These are phyloP conservation scores for Frankliniella fusca DNA, from an alignment of 2,888 invertebrate species.

Conservation along the genomic window DNA sequence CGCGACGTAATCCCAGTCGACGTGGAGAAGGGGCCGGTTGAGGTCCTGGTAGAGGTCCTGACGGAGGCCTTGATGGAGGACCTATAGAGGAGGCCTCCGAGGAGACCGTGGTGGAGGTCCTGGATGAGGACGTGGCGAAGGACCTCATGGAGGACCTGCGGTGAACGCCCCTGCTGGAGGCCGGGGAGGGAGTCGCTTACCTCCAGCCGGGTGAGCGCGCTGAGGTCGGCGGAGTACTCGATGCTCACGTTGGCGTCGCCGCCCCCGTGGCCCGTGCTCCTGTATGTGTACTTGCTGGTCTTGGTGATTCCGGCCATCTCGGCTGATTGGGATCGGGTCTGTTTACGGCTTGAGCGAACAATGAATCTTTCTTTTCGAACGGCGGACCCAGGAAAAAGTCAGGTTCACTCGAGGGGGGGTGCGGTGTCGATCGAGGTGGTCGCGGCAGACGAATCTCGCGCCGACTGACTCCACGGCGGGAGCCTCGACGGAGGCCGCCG, in stretches of 20 bases:
- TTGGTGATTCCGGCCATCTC: slow-evolving; percentile 56
- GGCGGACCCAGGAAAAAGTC: slow-evolving; percentile 18
- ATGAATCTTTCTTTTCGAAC: slow-evolving; percentile 17
- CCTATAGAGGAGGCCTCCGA: no score
- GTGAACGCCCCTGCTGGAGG: neutral
- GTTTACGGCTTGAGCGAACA: neutral
- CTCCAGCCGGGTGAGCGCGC: slow-evolving; percentile 92
- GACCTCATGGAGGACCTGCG: neutral
- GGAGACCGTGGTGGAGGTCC: neutral
- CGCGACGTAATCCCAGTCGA: no score
- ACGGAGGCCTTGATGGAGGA: no score
- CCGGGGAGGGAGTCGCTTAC: slow-evolving; percentile 55
- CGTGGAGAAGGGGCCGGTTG: no score
- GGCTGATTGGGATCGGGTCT: neutral
- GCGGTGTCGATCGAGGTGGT: slow-evolving; percentile 22
- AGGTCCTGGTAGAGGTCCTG: no score
- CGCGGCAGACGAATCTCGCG: slow-evolving; percentile 17
- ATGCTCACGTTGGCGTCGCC: slow-evolving; percentile 82
- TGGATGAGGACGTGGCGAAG: neutral
- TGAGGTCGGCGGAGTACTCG: slow-evolving; percentile 90
- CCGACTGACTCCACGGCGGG: neutral
- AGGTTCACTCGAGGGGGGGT: slow-evolving; percentile 15
- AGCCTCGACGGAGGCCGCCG: neutral
- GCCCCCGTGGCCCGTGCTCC: slow-evolving; percentile 70
- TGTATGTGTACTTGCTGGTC: slow-evolving; percentile 88